Evolutionary conservation across 2,113 vertebrate species (phyloP).

Genomic region (Entomyzon cyanotis): DNA sequence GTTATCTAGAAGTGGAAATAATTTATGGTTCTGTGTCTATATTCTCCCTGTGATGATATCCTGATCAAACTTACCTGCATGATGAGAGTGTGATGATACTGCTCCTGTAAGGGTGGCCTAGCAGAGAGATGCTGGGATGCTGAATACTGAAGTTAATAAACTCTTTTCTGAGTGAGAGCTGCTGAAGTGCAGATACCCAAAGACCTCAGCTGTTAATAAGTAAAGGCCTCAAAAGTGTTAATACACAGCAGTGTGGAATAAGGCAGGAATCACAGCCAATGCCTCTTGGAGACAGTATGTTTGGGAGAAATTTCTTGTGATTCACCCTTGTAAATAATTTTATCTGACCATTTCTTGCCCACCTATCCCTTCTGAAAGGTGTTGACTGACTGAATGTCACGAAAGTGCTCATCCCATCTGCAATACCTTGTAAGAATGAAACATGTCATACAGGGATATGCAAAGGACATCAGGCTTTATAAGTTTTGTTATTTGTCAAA

Average conservation of each 20-base stretch:
- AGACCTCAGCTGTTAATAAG: background rate
- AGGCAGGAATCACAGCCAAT: background rate
- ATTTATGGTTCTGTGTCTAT: background rate
- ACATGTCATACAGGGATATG: accelerated
- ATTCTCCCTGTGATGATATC: background rate
- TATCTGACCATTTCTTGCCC: background rate
- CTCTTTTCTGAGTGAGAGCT: background rate
- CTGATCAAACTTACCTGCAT: background rate
- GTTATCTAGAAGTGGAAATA: background rate
- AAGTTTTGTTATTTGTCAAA: background rate
- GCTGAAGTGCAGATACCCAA: background rate
- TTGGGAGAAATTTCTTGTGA: background rate
- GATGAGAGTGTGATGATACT: background rate
- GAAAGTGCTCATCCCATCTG: background rate
- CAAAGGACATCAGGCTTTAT: background rate
- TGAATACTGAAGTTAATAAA: background rate
- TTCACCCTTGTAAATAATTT: background rate
- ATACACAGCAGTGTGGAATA: background rate
- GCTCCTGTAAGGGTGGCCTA: background rate
- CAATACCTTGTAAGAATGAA: background rate
- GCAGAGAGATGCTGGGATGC: background rate
- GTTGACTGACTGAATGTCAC: background rate
- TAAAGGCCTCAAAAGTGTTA: background rate
- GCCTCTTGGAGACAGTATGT: background rate
- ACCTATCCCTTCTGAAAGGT: background rate